Evolutionary conservation across 2,888 invertebrate species (phyloP).

Genomic region (Caenorhabditis angaria): DNA sequence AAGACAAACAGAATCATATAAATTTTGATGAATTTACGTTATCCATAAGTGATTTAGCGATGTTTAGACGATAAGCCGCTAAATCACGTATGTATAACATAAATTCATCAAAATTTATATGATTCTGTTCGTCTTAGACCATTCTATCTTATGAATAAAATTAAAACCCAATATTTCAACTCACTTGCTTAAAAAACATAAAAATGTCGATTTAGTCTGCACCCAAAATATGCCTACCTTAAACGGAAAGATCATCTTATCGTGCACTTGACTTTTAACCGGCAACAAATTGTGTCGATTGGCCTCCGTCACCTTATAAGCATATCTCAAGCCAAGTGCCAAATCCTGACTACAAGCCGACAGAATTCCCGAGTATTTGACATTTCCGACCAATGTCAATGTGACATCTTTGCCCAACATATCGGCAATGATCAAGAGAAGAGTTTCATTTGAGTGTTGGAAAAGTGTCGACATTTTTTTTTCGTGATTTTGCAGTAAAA

Average conservation of each 20-base stretch:
- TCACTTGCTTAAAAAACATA: too few species aligned
- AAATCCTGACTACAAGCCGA: conserved; percentile 16
- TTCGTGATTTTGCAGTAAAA: background rate
- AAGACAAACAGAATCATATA: too few species aligned
- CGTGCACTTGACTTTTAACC: conserved; percentile 26
- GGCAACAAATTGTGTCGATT: conserved; percentile 46
- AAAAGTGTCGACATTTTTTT: conserved; percentile 9
- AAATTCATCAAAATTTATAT: too few species aligned
- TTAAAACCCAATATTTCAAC: too few species aligned
- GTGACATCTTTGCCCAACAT: conserved; percentile 32
- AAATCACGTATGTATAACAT: too few species aligned
- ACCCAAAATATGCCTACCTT: too few species aligned
- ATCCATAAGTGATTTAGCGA: too few species aligned
- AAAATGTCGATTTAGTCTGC: too few species aligned
- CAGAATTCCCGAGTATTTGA: conserved; percentile 29
- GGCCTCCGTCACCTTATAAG: conserved; percentile 32
- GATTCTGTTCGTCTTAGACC: too few species aligned
- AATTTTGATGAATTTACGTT: too few species aligned
- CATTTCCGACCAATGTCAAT: conserved; percentile 23
- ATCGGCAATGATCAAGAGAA: conserved; percentile 25
- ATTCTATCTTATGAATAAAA: too few species aligned
- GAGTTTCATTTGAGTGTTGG: conserved; percentile 6
- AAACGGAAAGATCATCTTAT: conserved; percentile 50
- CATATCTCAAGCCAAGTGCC: conserved; percentile 29
- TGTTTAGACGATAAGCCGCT: too few species aligned